These are phyloP conservation scores for Candidula unifasciata DNA, from an alignment of 2,888 invertebrate species.

Conservation along the genomic window DNA sequence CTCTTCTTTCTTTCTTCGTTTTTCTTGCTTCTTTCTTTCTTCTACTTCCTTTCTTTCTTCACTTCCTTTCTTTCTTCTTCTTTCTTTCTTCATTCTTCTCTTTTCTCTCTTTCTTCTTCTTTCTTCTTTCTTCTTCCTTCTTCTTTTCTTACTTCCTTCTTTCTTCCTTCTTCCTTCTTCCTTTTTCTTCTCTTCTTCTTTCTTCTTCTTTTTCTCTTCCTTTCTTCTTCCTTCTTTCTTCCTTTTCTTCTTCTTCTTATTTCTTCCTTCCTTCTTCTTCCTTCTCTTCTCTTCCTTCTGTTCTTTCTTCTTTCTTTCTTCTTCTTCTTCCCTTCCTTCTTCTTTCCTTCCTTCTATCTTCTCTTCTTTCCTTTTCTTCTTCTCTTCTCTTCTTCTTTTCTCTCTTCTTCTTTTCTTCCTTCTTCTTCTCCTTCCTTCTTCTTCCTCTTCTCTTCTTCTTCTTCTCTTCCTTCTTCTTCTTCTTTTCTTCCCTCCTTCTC, in stretches of 20 bases:
- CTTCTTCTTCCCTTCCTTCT: background rate
- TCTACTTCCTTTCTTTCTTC: background rate
- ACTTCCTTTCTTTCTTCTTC: background rate
- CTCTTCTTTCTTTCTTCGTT: background rate
- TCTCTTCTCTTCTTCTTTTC: background rate
- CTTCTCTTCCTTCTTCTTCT: background rate
- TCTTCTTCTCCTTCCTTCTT: background rate
- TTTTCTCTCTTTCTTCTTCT: background rate
- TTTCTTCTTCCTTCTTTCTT: background rate
- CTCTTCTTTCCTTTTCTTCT: background rate
- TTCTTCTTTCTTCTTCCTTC: background rate
- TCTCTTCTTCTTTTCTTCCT: background rate
- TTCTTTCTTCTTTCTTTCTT: background rate
- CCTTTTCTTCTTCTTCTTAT: too few species aligned
- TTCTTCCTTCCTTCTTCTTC: too few species aligned
- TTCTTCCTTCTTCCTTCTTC: background rate
- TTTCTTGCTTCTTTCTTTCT: background rate
- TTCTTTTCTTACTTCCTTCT: background rate
- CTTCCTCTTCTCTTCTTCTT: background rate
- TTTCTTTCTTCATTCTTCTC: background rate
- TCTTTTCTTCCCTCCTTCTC: background rate
- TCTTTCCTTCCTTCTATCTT: background rate
- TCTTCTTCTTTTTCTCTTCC: background rate
- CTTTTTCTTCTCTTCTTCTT: background rate
- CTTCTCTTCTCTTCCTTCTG: background rate